phyloP scores from a whole-genome alignment of 2,113 vertebrate species.

The Cynopterus brachyotis region DNA sequence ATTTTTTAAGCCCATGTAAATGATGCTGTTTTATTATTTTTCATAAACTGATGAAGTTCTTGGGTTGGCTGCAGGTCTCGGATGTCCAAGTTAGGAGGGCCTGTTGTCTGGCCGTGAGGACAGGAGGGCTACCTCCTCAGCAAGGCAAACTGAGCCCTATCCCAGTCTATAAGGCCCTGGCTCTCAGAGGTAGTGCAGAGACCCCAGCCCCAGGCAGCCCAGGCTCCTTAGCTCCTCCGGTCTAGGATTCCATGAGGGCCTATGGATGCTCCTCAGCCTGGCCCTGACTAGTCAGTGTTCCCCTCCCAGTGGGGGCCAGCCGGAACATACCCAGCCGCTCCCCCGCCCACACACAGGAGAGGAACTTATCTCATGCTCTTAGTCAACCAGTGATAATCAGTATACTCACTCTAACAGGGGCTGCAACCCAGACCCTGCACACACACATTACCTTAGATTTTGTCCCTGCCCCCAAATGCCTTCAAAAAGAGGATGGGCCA shows the following conservation, averaged over 20 bases:
- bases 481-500: neutral
- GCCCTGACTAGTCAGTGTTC: neutral
- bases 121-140: too few species aligned
- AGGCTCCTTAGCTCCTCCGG: neutral
- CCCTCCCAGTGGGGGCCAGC: neutral
- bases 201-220: neutral
- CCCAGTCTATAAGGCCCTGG: neutral
- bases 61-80: neutral
- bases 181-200: neutral
- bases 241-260: neutral
- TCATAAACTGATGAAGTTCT: constrained; percentile 6
- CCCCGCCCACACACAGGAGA: neutral
- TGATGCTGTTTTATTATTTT: neutral
- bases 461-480: neutral
- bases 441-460: neutral
- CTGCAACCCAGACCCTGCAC: neutral
- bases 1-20: neutral
- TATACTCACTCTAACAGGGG: neutral
- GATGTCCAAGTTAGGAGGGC: neutral
- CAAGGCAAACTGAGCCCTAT: neutral
- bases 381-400: neutral
- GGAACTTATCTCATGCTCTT: neutral
- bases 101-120: neutral
- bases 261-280: neutral
- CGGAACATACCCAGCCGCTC: neutral